Conservation (phyloP, 2,797 vertebrate species). For the Mormyrus proboscirostris region DNA sequence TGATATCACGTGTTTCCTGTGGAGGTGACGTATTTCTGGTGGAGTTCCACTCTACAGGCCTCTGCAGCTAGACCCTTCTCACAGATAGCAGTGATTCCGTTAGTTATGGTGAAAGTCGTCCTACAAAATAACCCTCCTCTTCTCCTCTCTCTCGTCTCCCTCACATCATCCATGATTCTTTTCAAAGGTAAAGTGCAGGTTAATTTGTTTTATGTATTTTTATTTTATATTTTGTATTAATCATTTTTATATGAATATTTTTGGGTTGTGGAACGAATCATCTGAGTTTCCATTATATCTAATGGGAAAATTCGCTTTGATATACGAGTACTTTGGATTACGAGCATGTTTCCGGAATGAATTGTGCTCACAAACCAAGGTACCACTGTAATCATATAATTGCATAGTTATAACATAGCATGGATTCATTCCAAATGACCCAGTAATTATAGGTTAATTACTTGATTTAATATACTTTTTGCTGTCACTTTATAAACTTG, state of each 20-base stretch:
- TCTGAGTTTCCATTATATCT: neutral
- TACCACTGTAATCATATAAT: neutral
- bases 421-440: neutral
- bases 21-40: too few relatives aligned
- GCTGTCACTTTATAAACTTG: neutral
- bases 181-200: too few relatives aligned
- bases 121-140: neutral
- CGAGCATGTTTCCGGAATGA: neutral
- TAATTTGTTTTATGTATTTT: too few relatives aligned
- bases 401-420: neutral
- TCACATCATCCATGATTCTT: too few relatives aligned
- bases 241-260: neutral
- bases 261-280: neutral
- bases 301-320: neutral
- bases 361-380: neutral
- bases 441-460: neutral
- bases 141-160: too few relatives aligned
- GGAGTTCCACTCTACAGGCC: too few relatives aligned
- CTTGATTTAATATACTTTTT: neutral
- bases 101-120: neutral
- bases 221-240: neutral
- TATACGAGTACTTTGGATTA: neutral
- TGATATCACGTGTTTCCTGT: too few relatives aligned
- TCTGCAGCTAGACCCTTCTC: too few relatives aligned
- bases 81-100: neutral